These are phyloP conservation scores for Aethes cnicana DNA, from an alignment of 2,888 invertebrate species.

Conservation along the genomic window DNA sequence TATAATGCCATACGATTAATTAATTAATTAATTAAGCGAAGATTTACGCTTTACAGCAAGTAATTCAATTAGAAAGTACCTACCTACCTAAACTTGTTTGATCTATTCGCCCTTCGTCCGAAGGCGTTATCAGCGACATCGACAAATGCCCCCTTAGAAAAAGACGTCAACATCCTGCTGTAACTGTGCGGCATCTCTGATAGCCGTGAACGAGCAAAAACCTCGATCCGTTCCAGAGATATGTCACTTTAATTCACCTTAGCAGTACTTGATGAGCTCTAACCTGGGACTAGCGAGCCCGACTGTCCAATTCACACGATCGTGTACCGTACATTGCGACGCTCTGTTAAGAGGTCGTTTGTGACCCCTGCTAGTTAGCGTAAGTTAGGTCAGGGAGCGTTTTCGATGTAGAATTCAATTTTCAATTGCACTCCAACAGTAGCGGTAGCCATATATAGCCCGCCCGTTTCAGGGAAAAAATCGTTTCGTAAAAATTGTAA, in stretches of 20 bases:
- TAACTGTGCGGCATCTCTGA: slow-evolving; percentile 42
- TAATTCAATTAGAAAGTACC: too few species aligned
- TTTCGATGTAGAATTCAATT: too few species aligned
- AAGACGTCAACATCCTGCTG: slow-evolving; percentile 41
- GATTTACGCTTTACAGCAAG: too few species aligned
- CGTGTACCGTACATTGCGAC: not conserved
- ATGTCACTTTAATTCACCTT: slow-evolving; percentile 68
- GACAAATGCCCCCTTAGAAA: slow-evolving; percentile 13
- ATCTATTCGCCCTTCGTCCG: too few species aligned
- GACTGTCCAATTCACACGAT: slow-evolving; percentile 18
- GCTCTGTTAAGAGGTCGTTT: not conserved
- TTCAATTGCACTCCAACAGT: too few species aligned
- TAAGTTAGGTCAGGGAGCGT: too few species aligned
- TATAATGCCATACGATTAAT: too few species aligned
- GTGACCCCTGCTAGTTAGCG: slow-evolving; percentile 4
- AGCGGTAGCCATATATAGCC: too few species aligned
- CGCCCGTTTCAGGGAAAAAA: too few species aligned
- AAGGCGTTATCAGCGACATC: not conserved
- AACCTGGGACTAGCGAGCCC: slow-evolving; percentile 23
- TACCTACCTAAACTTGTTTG: too few species aligned
- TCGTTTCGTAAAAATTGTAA: too few species aligned
- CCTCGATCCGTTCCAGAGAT: slow-evolving; percentile 50
- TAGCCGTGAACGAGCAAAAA: slow-evolving; percentile 42
- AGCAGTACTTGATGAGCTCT: slow-evolving; percentile 65
- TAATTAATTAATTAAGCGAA: too few species aligned